Base-by-base conservation (phyloP, 2,113 vertebrate genomes). In the Tychaedon coryphoeus region DNA sequence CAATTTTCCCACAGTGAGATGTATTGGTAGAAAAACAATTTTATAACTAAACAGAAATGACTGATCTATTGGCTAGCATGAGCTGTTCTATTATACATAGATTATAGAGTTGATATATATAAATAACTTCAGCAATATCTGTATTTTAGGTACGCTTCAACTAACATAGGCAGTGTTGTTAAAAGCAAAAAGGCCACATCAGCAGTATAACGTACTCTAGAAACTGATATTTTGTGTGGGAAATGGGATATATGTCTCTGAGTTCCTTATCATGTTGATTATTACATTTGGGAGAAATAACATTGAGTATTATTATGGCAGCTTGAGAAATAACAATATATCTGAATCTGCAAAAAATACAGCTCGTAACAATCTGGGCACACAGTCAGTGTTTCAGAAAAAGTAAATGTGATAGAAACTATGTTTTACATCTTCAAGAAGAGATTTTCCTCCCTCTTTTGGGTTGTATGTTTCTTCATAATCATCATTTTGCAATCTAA, bases 401-500 rank as follows among this genome's bases (percentile, higher is more conserved):
- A 95, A 94, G 78, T 92, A 95, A 93, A 90, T 91, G 79, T 79
- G 54, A 89, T 67, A 85, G 62, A 76, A 94, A 95, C 60, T 60
- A 85, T 75, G 64, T 24, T 88, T 92, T 86, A 73, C 19, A 60
- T 64, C 69, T 81, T 84, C 84, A 84, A 71, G 76, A 93, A 69
- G 70, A 76, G 36, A 74, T 53, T 45, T 34, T 18, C 7, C 12
- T 28, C 28, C 54, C 56, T 58, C 19, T 47, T 67, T 57, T 66
- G 69, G 72, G 70, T 93, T 88, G 45, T 40, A 25, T 92, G 78
- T 82, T 95, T 96, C 94, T 95, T 97, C 96, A 95, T 97, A 96
- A 96, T 94, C 90, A 93, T 92, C 53, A 93, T 95, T 98, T 98
- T 93, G 92, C 93, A 95, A 97, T 87, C 84, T 95, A 97, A 97